Base-by-base conservation (phyloP, 2,797 vertebrate species). In the Aplochiton taeniatus region DNA sequence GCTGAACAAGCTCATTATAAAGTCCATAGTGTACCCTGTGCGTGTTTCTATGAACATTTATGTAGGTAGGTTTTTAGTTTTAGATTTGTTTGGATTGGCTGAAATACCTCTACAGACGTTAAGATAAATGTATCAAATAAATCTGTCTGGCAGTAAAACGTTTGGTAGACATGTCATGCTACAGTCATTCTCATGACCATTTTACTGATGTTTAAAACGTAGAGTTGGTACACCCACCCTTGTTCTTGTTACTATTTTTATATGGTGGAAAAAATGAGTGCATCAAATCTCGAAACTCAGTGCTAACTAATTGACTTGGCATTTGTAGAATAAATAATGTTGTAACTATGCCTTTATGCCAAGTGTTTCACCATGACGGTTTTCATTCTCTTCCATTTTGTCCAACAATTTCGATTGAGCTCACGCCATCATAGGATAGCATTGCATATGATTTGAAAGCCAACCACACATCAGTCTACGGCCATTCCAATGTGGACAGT, bases 131-230 rank as follows among this genome's bases (percentile, higher is more conserved):
- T 48, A 69, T 71, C 17, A 60, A 52, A 77, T 60, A 18, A 75
- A 73, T 63, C 14, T 50, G 67, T 46, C 60, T 58, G 46, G 73
- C 68, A 72, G 44, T 19, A 75, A 31, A 6, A 72, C 51, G 56
- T 56, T 53, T 65, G 54, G 76, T 77, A 69, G 79, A 83, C 62
- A 72, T 73, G 54, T 72, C 72, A 64, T 70, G 66, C 60, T 58
- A 31, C 31, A 31, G 31, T 31, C 52, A 55, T 56, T 77, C 74
- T 71, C 70, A 56, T 56, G 53, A 31, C 53, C 18, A 43, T 70
- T 18, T 65, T 47, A 71, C 18, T 65, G 72, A 66, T 43, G 13
- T 73, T 45, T 66, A 65, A n/a, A 68, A 51, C 41, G 67, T 72
- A 79, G 76, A 61, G 66, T 49, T 57, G 9, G 44, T 53, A 61